phyloP scores from a whole-genome alignment of 2,113 vertebrate genomes.

The Catagonus wagneri region DNA sequence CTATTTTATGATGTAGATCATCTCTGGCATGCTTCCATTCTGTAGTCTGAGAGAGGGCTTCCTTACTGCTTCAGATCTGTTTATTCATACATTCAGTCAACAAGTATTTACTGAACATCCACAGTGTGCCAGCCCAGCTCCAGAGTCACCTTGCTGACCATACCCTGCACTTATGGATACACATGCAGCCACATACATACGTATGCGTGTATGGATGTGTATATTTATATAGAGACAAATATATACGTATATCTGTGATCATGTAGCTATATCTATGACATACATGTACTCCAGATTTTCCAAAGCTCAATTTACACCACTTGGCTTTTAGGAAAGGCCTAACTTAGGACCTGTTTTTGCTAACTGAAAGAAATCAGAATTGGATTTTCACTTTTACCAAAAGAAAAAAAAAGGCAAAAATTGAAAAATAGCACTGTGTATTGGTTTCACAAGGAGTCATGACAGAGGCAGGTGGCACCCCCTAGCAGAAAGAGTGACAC shows the following conservation, averaged over 20 bases:
- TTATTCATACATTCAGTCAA: background rate
- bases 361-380: background rate
- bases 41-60: background rate
- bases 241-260: background rate
- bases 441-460: background rate
- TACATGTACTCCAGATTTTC: background rate
- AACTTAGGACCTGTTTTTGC: background rate
- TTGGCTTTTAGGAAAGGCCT: background rate
- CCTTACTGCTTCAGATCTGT: background rate
- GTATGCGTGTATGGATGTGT: background rate
- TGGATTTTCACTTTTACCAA: background rate
- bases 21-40: background rate
- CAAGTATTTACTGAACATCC: background rate
- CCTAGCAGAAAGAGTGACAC: background rate
- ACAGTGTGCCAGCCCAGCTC: background rate
- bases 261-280: background rate
- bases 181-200: background rate
- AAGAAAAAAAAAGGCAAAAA: background rate
- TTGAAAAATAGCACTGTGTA: background rate
- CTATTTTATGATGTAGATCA: rapidly evolving
- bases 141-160: background rate
- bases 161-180: background rate
- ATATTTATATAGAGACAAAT: background rate
- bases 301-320: background rate
- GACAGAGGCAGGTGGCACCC: background rate